Base-by-base conservation (phyloP, 2,113 vertebrate genomes). In the Turdus rufiventris region DNA sequence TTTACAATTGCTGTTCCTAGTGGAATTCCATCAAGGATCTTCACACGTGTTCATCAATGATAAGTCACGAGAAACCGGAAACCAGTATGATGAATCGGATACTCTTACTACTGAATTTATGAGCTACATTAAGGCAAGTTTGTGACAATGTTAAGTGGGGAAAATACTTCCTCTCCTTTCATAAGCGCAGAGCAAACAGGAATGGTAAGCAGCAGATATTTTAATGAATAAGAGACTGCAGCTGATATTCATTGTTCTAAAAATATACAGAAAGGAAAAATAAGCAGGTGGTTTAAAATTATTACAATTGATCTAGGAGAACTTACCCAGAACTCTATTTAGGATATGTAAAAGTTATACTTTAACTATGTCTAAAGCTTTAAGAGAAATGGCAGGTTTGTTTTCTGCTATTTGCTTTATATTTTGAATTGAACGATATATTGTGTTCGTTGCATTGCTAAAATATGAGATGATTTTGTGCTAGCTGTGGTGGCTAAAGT, bases 71-170 rank as follows among this genome's bases (percentile, higher is more conserved):
- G 97, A 98, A 94, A 97, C 97, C 72, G 97, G 94, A 96, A 97
- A 97, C 36, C 97, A 97, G 57, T 97, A 98, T 87, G 97, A 97
- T 87, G 97, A 97, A 88, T 93, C 98, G 8, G 97, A 98, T 43
- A 75, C 95, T 43, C 98, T 99, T 57, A 98, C 96, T 93, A 76
- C 97, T 4, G 97, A 98, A 85, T 99, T 99, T 77, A 92, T 98
- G 95, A 98, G 95, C 97, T 99, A 98, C 95, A 98, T 98, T 88
- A 98, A 99, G 99, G 99, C 96, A 98, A 98, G 98, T 91, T 67
- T 91, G n/a, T 65, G 20, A 68, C 42, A 47, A 3, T 70, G 67
- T 85, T 66, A 61, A 89, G 7, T 23, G 43, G 24, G 17, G 38
- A 40, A 54, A 58, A 34, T 63, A 40, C 42, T 45, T 78, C 62